Conservation (phyloP, 2,888 invertebrate genomes). For the Acronicta aceris region DNA sequence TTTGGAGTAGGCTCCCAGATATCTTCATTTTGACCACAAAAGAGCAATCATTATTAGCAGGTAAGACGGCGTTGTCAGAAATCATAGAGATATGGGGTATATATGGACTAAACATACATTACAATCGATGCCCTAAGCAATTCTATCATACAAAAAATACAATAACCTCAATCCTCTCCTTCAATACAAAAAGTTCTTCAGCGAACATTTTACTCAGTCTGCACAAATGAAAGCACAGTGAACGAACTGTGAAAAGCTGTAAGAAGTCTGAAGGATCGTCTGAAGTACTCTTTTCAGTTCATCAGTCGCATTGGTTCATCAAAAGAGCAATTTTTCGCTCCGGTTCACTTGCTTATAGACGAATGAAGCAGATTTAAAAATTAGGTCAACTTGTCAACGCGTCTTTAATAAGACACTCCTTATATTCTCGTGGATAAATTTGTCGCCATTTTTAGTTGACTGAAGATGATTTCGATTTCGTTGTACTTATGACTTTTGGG, state of each 20-base stretch:
- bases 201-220: background rate
- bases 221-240: constrained; percentile 14
- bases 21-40: too few species aligned
- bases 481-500: background rate
- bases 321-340: constrained; percentile 10
- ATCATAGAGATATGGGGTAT: too few species aligned
- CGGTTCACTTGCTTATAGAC: background rate
- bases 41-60: too few species aligned
- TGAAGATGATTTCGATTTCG: background rate
- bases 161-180: too few species aligned
- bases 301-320: background rate
- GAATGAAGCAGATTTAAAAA: background rate
- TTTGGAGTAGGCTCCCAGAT: too few species aligned
- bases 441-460: background rate
- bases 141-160: too few species aligned
- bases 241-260: constrained; percentile 10
- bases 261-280: constrained; percentile 16
- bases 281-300: constrained; percentile 11
- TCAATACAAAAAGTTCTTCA: constrained; percentile 2
- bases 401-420: background rate
- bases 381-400: background rate
- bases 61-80: too few species aligned
- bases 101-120: too few species aligned
- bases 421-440: background rate
- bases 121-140: too few species aligned